Base-by-base conservation (phyloP, 2,113 vertebrate genomes). In the Miniopterus natalensis region DNA sequence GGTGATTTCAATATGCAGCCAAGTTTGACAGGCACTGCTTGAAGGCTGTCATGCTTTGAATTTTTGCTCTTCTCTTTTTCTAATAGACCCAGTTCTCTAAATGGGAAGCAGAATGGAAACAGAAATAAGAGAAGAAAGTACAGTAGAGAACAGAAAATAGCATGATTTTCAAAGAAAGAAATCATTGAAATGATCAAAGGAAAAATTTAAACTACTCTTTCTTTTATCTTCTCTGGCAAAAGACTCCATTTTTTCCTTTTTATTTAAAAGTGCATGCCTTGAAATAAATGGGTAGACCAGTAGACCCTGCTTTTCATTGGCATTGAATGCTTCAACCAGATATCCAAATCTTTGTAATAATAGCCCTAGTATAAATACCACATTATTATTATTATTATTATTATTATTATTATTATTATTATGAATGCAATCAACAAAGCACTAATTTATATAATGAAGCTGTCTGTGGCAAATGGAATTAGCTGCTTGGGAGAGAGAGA, bases 111-210 rank as follows among this genome's bases (percentile, higher is more conserved):
- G 66, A 84, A 95, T 80, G 53, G 23, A 95, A 78, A 68, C 40
- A 88, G 49, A 88, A 68, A 83, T 83, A n/a, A 57, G 6, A 84
- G 40, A 90, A 95, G 53, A 86, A 96, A 84, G 57, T 68, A 96
- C 8, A 86, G 47, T 45, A 91, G 73, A 86, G 73, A 96, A 83
- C 49, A 96, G 70, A 90, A 71, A 93, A 95, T 80, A 91, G 29
- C 65, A 86, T 61, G 29, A 92, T 80, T 63, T 93, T 88, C 25
- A 78, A 94, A 92, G 84, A 81, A 95, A 89, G 27, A 84, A 92
- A 63, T 93, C 78, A 85, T 9, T 78, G 51, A 96, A 85, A 65
- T 86, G 25, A 85, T 93, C 59, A 95, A 93, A 91, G 36, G 59
- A 84, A 92, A 65, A 13, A 17, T 42, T 90, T 42, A 81, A 85